Percentiles rank a stretch among this genome's conserved stretches.
phyloP scores from a whole-genome alignment of 2,113 vertebrate genomes.

The Pluvialis apricaria region DNA sequence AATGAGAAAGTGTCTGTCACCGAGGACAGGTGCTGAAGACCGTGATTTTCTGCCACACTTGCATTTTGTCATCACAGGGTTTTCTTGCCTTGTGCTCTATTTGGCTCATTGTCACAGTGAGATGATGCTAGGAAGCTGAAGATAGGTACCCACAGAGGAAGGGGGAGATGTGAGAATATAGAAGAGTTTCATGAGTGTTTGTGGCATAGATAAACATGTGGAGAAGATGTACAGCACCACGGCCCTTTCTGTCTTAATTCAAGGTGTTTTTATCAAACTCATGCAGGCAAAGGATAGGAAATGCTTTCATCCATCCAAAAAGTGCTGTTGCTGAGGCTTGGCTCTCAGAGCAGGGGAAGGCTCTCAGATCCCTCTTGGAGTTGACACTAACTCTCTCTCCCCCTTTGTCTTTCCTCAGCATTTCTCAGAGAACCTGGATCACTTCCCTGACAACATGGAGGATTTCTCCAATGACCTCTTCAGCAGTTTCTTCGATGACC shows the following conservation, averaged over 20 bases:
- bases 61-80: not conserved
- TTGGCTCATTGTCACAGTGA: not conserved
- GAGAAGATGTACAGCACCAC: not conserved
- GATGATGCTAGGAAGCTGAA: not conserved
- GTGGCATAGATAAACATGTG: not conserved
- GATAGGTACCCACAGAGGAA: not conserved
- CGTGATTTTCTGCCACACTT: not conserved
- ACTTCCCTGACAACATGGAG: constrained; percentile 96
- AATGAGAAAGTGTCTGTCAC: constrained; percentile 19
- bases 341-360: not conserved
- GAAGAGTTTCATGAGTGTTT: not conserved
- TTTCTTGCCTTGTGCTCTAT: not conserved
- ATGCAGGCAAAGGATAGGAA: not conserved
- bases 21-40: not conserved
- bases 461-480: constrained; percentile 98
- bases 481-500: constrained; percentile 97
- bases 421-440: constrained; percentile 83
- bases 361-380: not conserved
- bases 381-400: not conserved
- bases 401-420: constrained; percentile 60
- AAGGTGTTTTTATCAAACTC: not conserved
- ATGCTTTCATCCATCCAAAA: not conserved
- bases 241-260: not conserved
- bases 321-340: not conserved
- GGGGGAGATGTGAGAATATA: not conserved